phyloP scores from a whole-genome alignment of 2,888 invertebrate genomes.

The Cantharis rufa region DNA sequence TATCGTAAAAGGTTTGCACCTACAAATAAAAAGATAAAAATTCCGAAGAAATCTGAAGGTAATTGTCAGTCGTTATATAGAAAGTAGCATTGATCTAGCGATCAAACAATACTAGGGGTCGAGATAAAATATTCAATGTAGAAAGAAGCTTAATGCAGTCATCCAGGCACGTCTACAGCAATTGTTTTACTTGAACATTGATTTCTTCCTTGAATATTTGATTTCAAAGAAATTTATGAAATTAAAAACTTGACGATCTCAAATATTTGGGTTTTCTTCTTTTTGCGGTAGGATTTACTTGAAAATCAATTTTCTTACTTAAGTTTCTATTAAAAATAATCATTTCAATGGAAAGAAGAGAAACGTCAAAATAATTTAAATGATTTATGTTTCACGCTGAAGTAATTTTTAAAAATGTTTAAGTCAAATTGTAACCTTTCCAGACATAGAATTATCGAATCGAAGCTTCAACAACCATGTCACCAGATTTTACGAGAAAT shows the following conservation, averaged over 20 bases:
- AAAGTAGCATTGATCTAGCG: constrained; percentile 24
- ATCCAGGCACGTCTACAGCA: constrained; percentile 27
- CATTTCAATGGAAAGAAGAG: background rate
- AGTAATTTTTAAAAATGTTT: constrained; percentile 10
- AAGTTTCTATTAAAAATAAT: background rate
- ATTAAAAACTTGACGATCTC: background rate
- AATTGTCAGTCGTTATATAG: constrained; percentile 32
- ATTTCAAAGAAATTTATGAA: constrained; percentile 18
- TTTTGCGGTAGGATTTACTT: background rate
- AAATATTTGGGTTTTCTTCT: background rate
- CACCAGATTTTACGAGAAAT: constrained; percentile 30
- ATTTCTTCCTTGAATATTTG: constrained; percentile 24
- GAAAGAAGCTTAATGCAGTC: constrained; percentile 30
- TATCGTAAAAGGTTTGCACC: constrained; percentile 37
- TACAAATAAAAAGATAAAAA: constrained; percentile 31
- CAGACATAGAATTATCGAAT: constrained; percentile 25
- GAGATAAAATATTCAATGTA: constrained; percentile 29
- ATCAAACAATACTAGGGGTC: constrained; percentile 27
- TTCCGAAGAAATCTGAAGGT: constrained; percentile 31
- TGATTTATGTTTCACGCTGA: background rate
- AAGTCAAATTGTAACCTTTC: constrained; percentile 28
- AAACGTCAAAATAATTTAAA: background rate
- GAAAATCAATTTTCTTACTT: background rate
- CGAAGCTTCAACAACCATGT: constrained; percentile 29
- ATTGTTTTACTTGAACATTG: constrained; percentile 31